Conservation (phyloP, 2,888 invertebrate species). For the Bhutanitis thaidina region DNA sequence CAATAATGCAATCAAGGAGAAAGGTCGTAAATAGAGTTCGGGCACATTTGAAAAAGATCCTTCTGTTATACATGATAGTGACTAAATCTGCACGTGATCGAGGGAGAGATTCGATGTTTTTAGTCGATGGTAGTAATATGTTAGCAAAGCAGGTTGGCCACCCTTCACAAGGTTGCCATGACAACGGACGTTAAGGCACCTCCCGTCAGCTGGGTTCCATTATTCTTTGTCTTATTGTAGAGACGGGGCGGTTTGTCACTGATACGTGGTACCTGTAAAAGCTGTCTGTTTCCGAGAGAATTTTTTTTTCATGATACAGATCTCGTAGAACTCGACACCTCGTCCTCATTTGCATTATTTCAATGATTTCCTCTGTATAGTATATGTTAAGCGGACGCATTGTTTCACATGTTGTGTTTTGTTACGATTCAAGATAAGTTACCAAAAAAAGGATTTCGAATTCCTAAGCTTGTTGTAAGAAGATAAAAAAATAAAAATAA, state of each 20-base stretch:
- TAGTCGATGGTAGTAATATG: conserved; percentile 55
- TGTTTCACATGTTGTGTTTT: conserved; percentile 10
- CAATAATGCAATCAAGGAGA: conserved; percentile 44
- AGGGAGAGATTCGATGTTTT: conserved; percentile 48
- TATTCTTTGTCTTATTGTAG: conserved; percentile 64
- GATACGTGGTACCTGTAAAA: conserved; percentile 56
- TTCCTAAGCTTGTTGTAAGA: conserved; percentile 25
- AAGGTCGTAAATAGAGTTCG: conserved; percentile 53
- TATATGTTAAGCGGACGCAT: conserved; percentile 2
- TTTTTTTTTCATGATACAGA: conserved; percentile 43
- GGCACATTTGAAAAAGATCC: conserved; percentile 52
- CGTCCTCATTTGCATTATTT: conserved; percentile 44
- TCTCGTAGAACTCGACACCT: conserved; percentile 27
- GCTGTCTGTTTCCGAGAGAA: conserved; percentile 23
- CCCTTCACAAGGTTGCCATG: conserved; percentile 73
- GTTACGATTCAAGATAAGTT: conserved; percentile 22
- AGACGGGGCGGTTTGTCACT: conserved; percentile 52
- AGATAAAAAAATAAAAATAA: conserved; percentile 33
- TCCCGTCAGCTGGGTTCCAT: conserved; percentile 79
- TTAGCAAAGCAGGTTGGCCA: conserved; percentile 73
- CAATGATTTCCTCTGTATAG: conserved; percentile 25
- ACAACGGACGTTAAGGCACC: conserved; percentile 70
- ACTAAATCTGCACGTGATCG: conserved; percentile 50
- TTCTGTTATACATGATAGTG: conserved; percentile 54
- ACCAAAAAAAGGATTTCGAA: conserved; percentile 24